Evolutionary conservation across 2,113 vertebrate species (phyloP).

Genomic region (Oenanthe oenanthe): DNA sequence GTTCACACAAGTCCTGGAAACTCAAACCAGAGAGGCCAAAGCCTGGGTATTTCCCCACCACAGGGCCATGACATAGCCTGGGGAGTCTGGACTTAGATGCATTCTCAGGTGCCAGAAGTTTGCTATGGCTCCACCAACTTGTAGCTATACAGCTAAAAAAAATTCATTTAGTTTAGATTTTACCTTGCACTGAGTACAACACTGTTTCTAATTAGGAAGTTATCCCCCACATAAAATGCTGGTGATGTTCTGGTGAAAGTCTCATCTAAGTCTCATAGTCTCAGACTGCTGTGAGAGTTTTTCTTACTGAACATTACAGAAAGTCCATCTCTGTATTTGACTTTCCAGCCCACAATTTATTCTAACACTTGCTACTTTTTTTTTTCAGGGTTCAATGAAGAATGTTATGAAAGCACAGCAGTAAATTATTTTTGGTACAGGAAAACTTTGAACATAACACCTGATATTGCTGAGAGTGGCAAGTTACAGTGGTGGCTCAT

Average conservation of each 20-base stretch:
- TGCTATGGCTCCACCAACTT: background rate
- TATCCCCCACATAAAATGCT: background rate
- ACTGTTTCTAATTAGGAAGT: background rate
- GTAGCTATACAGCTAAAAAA: background rate
- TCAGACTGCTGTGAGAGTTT: background rate
- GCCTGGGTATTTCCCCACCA: background rate
- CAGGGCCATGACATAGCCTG: background rate
- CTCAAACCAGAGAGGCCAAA: background rate
- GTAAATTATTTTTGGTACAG: conserved; percentile 95
- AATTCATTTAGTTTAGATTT: background rate
- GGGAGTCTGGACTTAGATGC: background rate
- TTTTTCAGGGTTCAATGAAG: conserved; percentile 75
- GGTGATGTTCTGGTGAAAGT: background rate
- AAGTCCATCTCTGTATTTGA: background rate
- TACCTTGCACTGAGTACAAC: background rate
- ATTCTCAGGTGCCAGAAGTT: background rate
- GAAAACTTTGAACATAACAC: conserved; percentile 85
- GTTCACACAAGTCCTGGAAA: background rate
- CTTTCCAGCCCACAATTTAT: background rate
- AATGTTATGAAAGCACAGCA: conserved; percentile 82
- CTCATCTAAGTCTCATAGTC: rapidly evolving
- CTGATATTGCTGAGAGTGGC: conserved; percentile 73
- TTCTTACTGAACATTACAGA: background rate
- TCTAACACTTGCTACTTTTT: background rate
- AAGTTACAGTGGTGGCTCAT: conserved; percentile 84